Percentiles rank a stretch among this genome's conserved stretches.
These are phyloP conservation scores for Corythoichthys intestinalis DNA, from an alignment of 2,113 vertebrate genomes.

Conservation along the genomic window DNA sequence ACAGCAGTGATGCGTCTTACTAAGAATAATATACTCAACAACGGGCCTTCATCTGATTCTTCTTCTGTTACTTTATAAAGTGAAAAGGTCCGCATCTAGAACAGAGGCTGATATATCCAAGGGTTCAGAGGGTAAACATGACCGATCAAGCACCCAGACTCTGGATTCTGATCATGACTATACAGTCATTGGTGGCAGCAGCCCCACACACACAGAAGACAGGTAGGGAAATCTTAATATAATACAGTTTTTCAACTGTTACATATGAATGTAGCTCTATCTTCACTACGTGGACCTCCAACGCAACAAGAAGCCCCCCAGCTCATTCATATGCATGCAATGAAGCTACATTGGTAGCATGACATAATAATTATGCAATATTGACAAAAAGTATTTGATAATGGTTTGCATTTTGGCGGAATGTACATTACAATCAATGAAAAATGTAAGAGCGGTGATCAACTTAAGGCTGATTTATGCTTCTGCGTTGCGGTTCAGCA, in stretches of 20 bases:
- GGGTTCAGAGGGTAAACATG: conserved; percentile 54
- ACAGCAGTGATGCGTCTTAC: conserved; percentile 9
- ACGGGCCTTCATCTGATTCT: background rate
- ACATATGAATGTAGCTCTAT: too few species aligned
- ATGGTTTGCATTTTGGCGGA: too few species aligned
- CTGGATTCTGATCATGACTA: conserved; percentile 69
- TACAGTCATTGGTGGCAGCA: conserved; percentile 75
- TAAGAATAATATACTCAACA: background rate
- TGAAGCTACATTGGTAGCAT: too few species aligned
- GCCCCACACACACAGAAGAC: conserved; percentile 74
- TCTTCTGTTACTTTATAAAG: conserved; percentile 24
- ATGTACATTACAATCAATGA: too few species aligned
- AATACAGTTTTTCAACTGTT: background rate
- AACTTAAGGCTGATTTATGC: too few species aligned
- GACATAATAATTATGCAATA: too few species aligned
- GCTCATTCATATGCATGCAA: too few species aligned
- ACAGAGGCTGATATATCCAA: conserved; percentile 60
- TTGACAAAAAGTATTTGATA: too few species aligned
- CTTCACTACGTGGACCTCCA: too few species aligned
- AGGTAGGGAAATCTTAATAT: conserved; percentile 55
- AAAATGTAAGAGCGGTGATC: too few species aligned
- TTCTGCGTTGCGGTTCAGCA: too few species aligned
- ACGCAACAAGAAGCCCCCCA: too few species aligned
- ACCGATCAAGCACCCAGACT: conserved; percentile 47
- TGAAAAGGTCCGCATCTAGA: conserved; percentile 19